Base-by-base conservation (phyloP, 2,888 invertebrate genomes). In the Hipparchia sbordonii region DNA sequence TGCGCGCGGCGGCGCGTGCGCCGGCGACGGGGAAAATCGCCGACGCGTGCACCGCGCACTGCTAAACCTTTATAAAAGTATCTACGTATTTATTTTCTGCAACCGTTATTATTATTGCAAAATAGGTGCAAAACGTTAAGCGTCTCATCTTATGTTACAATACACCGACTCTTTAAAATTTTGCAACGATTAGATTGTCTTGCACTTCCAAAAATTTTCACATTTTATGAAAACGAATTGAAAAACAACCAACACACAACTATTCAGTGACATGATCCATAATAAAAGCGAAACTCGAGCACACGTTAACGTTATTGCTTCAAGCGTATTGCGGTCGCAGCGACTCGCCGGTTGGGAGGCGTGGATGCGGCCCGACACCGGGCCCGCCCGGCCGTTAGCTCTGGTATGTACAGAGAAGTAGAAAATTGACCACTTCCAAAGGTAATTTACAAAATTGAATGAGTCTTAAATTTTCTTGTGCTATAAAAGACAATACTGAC, bases 121-220 rank as follows among this genome's bases (percentile, higher is more conserved):
- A 92, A 92, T 88, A 90, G 89, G 93, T 93, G 93, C 93, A 91
- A 90, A 92, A 91, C 88, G 84, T 90, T 90, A 93, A 93, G 93
- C 91, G 85, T 89, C 88, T 90, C 89, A 84, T 88, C 89, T 80
- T 89, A 89, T 83, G 88, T 90, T 89, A 91, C 86, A 85, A 89
- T 89, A 92, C 91, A 92, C 87, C 86, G 91, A 91, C 88, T 88
- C 85, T 87, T 87, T 86, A 85, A 88, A 89, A 87, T 82, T 87
- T 87, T 87, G 90, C 89, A 89, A 91, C 87, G 90, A 86, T 89
- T 87, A 89, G 81, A 89, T 87, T 85, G 89, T 89, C 88, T 89
- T 87, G 89, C 88, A 88, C 87, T 87, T 88, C 78, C 82, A 82
- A 63, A 71, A 60, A 84, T 82, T 81, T 84, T 84, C 85, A 83